Conservation (phyloP, 2,113 vertebrate species). For the Eira barbara region DNA sequence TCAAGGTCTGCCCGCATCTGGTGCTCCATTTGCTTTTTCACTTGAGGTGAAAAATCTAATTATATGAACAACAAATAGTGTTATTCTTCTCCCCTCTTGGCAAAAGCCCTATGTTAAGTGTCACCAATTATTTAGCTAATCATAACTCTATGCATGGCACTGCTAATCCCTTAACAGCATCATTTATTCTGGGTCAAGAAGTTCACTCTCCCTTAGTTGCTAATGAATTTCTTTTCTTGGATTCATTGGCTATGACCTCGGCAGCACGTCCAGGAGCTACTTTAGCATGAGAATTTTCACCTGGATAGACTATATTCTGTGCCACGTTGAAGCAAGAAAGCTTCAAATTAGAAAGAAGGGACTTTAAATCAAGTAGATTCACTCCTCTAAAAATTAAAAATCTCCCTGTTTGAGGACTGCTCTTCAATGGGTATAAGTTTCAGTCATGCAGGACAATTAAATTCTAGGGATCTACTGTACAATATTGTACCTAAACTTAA, state of each 20-base stretch:
- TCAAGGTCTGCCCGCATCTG: slow-evolving; percentile 54
- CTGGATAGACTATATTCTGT: background rate
- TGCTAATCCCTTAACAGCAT: slow-evolving; percentile 29
- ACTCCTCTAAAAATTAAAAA: background rate
- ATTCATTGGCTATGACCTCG: background rate
- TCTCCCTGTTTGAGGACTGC: background rate
- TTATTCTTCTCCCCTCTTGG: slow-evolving; percentile 41
- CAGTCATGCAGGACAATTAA: background rate
- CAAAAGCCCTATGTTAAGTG: slow-evolving; percentile 57
- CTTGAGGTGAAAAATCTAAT: slow-evolving; percentile 66
- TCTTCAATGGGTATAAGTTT: background rate
- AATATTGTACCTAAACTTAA: background rate
- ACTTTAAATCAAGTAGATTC: background rate
- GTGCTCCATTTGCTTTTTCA: slow-evolving; percentile 69
- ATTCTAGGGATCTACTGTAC: background rate
- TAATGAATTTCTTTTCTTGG: slow-evolving; percentile 56
- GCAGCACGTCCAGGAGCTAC: background rate
- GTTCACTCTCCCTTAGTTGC: background rate
- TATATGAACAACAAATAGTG: slow-evolving; percentile 57
- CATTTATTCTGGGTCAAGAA: slow-evolving; percentile 6
- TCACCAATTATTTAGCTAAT: slow-evolving; percentile 61
- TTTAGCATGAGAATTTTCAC: slow-evolving; percentile 14
- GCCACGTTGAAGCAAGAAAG: background rate
- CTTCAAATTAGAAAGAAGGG: background rate
- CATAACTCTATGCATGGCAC: slow-evolving; percentile 21